phyloP scores from a whole-genome alignment of 2,113 vertebrate genomes.

The Silurus meridionalis region DNA sequence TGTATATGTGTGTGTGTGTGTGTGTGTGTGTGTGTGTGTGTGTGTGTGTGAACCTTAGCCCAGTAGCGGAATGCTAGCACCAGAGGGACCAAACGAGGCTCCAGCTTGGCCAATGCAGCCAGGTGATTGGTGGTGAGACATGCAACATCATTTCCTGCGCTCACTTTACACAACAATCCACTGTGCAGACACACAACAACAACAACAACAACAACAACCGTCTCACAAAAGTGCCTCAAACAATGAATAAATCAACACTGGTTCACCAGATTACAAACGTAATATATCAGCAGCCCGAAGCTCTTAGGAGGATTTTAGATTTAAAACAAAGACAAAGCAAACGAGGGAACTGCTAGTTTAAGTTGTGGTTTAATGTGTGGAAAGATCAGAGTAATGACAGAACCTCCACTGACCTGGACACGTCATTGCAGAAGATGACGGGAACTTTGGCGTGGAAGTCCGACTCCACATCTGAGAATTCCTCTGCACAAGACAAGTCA shows the following conservation, averaged over 20 bases:
- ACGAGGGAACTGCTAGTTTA: too few relatives aligned
- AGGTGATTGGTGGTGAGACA: conserved; percentile 96
- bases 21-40: background rate
- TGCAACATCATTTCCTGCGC: conserved; percentile 93
- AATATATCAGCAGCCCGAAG: too few relatives aligned
- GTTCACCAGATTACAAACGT: too few relatives aligned
- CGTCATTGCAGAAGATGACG: conserved; percentile 90
- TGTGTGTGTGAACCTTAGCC: conserved; percentile 82
- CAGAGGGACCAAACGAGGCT: conserved; percentile 88
- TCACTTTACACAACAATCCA: conserved; percentile 92
- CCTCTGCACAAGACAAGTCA: conserved; percentile 66
- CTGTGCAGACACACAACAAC: conserved; percentile 64
- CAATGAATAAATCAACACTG: too few relatives aligned
- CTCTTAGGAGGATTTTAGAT: too few relatives aligned
- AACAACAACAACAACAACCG: background rate
- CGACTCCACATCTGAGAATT: conserved; percentile 90
- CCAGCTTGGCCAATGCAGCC: conserved; percentile 85
- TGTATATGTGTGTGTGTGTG: background rate
- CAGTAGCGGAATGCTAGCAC: conserved; percentile 95
- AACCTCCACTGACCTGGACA: conserved; percentile 76
- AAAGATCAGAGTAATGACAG: background rate
- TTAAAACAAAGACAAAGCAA: too few relatives aligned
- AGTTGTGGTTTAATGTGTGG: too few relatives aligned
- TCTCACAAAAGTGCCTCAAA: background rate
- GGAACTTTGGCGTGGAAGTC: conserved; percentile 99